Evolutionary conservation across 2,888 invertebrate species (phyloP), one percentile per base, ranked within the genome.

Genomic region (Leptinotarsa tumamoca): DNA sequence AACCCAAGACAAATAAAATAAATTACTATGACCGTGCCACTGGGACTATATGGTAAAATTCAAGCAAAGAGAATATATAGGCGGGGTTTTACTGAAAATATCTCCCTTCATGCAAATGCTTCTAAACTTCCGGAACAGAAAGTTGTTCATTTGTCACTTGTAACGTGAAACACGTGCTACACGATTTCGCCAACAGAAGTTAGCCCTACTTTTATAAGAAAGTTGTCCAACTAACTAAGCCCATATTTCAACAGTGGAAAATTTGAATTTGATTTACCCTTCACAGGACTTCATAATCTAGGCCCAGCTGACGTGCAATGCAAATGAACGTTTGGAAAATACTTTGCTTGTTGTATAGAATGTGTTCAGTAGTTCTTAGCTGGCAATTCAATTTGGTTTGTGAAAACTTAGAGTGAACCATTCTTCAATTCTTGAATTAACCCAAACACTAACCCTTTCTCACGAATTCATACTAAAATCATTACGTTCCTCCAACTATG

Each of bases 161-260:
- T 33, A 63, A 63, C 27, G 63, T 63, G 63, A n/a, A 63, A 63
- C 63, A 63, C 63, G 63, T 63, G 63, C 63, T 63, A n/a, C 63
- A 43, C 63, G 63, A 63, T 63, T 63, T 43, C 43, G 3, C 63
- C 63, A n/a, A 63, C 63, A 63, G 63, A 63, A 63, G 63, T 43
- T 63, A n/a, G 63, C 63, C 63, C 43, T 27, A 43, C 63, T 63
- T 63, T 63, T 63, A 43, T 14, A 58, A 58, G 63, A 43, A 63
- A 63, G n/a, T 63, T 63, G 17, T 63, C n/a, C 63, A 63, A 63
- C 63, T 63, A 63, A 63, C 63, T 43, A 43, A 43, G 63, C 63
- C 33, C 63, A 63, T 63, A 63, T 63, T 63, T 63, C 63, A 63
- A 43, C 63, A 43, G 33, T 63, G 63, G 63, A 63, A 43, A 63